These are phyloP conservation scores for Gymnogyps californianus DNA, from an alignment of 2,113 vertebrate species.

Conservation along the genomic window DNA sequence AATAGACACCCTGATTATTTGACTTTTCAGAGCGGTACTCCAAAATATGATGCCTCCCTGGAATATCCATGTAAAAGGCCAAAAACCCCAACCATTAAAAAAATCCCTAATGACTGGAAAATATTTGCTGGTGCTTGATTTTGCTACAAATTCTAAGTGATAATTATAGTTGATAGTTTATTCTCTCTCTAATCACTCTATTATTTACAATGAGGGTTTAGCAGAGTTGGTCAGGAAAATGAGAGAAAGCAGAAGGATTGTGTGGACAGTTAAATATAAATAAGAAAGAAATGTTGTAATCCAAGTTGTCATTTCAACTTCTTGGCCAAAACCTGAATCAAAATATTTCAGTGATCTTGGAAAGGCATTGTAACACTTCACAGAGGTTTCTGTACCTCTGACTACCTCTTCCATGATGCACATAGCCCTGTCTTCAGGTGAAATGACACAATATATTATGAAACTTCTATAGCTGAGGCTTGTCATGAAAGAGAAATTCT, in stretches of 20 bases:
- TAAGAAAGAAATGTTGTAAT: background rate
- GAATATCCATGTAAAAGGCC: background rate
- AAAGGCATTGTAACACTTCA: background rate
- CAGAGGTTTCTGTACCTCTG: background rate
- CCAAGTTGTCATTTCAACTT: background rate
- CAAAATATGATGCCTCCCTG: background rate
- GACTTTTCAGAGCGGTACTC: background rate
- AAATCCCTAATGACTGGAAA: background rate
- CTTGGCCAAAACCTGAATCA: background rate
- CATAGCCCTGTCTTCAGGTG: background rate
- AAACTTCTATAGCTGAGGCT: background rate
- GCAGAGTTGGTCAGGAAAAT: background rate
- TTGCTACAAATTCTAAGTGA: background rate
- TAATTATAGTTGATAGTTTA: background rate
- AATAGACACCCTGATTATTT: background rate
- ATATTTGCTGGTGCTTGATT: background rate
- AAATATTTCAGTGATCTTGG: background rate
- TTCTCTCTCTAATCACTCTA: background rate
- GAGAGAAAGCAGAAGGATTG: background rate
- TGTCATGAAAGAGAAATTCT: background rate
- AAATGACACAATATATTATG: background rate
- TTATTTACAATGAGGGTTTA: background rate
- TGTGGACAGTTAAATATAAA: background rate
- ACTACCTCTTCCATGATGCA: background rate
- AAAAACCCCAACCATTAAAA: rapidly evolving